Evolutionary conservation across 2,113 vertebrate genomes (phyloP).

Genomic region (Drymodes brunneopygia): DNA sequence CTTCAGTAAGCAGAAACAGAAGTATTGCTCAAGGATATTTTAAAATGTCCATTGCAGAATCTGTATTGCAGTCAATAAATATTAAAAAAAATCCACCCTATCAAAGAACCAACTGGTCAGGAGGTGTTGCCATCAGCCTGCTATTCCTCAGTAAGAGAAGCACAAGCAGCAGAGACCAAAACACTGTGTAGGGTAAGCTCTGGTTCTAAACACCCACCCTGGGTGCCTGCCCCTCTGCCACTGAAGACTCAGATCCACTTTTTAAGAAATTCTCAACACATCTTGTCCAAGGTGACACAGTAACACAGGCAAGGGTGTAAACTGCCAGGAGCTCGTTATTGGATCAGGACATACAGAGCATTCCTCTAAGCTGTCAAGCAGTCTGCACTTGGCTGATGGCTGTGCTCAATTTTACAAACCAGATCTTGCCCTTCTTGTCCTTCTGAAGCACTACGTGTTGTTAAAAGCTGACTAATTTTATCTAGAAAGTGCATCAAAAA

Average conservation of each 20-base stretch:
- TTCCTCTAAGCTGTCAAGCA: background rate
- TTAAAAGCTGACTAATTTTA: background rate
- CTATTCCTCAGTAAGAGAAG: background rate
- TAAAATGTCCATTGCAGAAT: background rate
- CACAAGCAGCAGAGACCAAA: background rate
- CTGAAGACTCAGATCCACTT: background rate
- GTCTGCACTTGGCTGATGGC: background rate
- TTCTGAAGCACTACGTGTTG: background rate
- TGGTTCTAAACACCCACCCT: background rate
- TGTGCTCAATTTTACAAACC: background rate
- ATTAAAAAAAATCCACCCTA: background rate
- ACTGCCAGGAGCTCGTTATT: background rate
- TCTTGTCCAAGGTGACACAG: background rate
- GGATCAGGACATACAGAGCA: background rate
- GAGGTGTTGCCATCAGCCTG: background rate
- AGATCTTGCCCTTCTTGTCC: background rate
- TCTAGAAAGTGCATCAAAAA: background rate
- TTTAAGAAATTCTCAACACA: background rate
- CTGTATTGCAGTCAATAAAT: background rate
- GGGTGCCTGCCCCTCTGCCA: background rate
- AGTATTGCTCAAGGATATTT: background rate
- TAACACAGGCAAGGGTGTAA: background rate
- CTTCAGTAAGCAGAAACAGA: background rate
- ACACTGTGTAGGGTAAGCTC: background rate
- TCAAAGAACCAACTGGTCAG: background rate